Evolutionary conservation across 2,113 vertebrate species (phyloP).

Genomic region (Callaeas wilsoni): DNA sequence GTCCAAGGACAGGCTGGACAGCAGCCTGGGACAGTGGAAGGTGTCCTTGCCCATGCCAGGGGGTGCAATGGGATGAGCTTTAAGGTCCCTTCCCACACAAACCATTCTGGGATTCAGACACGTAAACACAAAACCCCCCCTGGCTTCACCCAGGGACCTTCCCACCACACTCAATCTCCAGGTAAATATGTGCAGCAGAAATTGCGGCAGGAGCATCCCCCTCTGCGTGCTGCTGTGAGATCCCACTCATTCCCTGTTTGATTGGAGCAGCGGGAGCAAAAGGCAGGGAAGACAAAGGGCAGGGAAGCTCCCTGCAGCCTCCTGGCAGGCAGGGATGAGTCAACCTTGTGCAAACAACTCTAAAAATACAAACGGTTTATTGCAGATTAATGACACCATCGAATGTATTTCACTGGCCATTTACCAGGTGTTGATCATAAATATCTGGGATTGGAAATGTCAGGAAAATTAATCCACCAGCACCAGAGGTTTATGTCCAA

Average conservation of each 20-base stretch:
- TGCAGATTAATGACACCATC: not conserved
- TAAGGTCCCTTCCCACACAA: not conserved
- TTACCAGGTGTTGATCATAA: not conserved
- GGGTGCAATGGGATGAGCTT: not conserved
- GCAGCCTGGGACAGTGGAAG: not conserved
- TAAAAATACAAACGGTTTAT: not conserved
- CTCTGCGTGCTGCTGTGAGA: not conserved
- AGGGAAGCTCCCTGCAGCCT: not conserved
- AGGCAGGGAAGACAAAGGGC: not conserved
- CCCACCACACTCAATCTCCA: not conserved
- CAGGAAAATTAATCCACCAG: too few relatives aligned
- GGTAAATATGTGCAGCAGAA: not conserved
- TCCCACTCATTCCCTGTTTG: not conserved
- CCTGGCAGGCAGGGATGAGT: not conserved
- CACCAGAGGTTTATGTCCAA: too few relatives aligned
- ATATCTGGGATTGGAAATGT: not conserved
- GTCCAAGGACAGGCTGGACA: not conserved
- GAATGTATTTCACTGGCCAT: not conserved
- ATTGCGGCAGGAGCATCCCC: not conserved
- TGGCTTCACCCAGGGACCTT: not conserved
- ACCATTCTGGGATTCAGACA: not conserved
- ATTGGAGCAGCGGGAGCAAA: not conserved
- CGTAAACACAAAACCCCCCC: rapidly evolving
- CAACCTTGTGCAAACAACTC: not conserved
- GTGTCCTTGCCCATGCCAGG: not conserved